Evolutionary conservation across 2,888 invertebrate species (phyloP).

Genomic region (Ommatoiulus sabulosus): DNA sequence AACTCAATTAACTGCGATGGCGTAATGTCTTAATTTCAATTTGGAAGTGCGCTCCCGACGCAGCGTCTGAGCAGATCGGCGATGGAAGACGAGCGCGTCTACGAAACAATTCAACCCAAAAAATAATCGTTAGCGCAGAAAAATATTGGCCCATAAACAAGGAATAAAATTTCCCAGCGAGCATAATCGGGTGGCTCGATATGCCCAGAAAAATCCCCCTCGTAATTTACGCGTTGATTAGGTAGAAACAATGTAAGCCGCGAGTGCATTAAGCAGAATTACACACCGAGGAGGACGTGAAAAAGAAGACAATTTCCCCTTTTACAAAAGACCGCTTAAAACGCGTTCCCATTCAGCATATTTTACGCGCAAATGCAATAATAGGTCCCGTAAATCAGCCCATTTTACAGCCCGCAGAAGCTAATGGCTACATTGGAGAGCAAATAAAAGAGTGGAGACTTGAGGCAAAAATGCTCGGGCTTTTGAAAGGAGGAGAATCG

Average conservation of each 20-base stretch:
- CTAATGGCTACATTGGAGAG: neutral
- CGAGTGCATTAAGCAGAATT: conserved; percentile 29
- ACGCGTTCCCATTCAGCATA: conserved; percentile 22
- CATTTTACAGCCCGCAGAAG: conserved; percentile 32
- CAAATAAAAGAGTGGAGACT: neutral
- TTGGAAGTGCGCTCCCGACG: neutral
- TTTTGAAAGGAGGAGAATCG: conserved; percentile 37
- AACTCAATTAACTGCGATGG: conserved; percentile 38
- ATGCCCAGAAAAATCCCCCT: neutral
- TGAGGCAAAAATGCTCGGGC: neutral
- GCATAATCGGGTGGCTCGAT: conserved; percentile 16
- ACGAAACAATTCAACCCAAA: neutral
- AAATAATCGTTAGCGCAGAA: neutral
- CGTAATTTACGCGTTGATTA: conserved; percentile 32
- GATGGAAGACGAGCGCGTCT: neutral
- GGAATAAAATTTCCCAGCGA: conserved; percentile 38
- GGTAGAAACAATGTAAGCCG: conserved; percentile 26
- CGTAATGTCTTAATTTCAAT: conserved; percentile 35
- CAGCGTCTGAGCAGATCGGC: neutral
- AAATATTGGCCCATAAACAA: conserved; percentile 18
- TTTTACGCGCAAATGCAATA: conserved; percentile 19
- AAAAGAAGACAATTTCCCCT: conserved; percentile 2
- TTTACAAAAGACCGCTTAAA: neutral
- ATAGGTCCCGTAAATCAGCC: conserved; percentile 36
- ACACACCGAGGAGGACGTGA: conserved; percentile 32